phyloP scores from a whole-genome alignment of 2,888 invertebrate species.

The Coleophora deauratella region DNA sequence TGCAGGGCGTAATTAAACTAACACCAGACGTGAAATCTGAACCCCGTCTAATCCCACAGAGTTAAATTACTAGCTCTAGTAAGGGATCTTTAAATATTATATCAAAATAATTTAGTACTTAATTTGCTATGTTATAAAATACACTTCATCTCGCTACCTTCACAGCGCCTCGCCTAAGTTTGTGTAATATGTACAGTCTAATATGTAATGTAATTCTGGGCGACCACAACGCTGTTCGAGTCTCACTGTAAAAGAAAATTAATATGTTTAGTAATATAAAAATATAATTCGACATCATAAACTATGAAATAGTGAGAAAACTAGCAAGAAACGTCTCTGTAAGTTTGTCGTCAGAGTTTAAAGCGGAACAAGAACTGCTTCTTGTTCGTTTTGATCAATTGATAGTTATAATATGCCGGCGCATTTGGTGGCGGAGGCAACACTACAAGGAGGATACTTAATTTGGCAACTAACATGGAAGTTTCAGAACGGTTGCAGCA shows the following conservation, averaged over 20 bases:
- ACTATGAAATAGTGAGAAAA: too few relatives aligned
- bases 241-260: slow-evolving; percentile 47
- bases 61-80: slow-evolving; percentile 51
- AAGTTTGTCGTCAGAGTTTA: too few relatives aligned
- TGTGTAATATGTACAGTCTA: slow-evolving; percentile 35
- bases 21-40: slow-evolving; percentile 38
- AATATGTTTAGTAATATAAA: slow-evolving; percentile 1
- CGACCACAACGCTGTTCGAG: slow-evolving; percentile 8
- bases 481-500: too few relatives aligned
- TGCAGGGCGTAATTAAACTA: slow-evolving; percentile 25
- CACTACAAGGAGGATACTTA: too few relatives aligned
- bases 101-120: slow-evolving; percentile 72
- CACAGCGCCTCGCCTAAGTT: slow-evolving; percentile 53
- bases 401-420: too few relatives aligned
- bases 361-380: too few relatives aligned
- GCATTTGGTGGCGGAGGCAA: too few relatives aligned
- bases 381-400: too few relatives aligned
- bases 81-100: slow-evolving; percentile 60
- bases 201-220: slow-evolving; percentile 6
- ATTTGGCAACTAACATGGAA: too few relatives aligned
- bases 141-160: slow-evolving; percentile 45
- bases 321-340: too few relatives aligned
- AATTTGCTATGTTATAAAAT: slow-evolving; percentile 55
- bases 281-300: too few relatives aligned
- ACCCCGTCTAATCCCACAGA: slow-evolving; percentile 45